A percentile compares a stretch with the other conserved stretches of the same genome.
phyloP scores from a whole-genome alignment of 2,113 vertebrate species.

The Junco hyemalis region DNA sequence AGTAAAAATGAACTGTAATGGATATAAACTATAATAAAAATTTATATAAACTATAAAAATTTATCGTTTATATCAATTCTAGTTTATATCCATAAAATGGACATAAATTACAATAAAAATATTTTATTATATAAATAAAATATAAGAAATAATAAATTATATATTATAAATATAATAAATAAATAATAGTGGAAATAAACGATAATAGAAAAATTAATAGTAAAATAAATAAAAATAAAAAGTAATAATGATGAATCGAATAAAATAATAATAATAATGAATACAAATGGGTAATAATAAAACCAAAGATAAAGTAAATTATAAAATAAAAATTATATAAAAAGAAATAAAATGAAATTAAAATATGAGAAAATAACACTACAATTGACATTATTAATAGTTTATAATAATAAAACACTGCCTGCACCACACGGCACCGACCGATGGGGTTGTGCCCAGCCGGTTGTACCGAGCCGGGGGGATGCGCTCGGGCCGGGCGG shows the following conservation, averaged over 20 bases:
- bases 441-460: too few species aligned
- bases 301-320: background rate
- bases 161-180: background rate
- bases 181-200: background rate
- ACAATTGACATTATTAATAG: background rate
- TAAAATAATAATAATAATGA: too few species aligned
- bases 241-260: background rate
- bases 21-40: too few species aligned
- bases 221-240: too few species aligned
- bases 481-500: too few species aligned
- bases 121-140: background rate
- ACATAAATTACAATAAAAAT: too few species aligned
- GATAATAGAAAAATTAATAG: background rate
- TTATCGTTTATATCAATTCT: too few species aligned
- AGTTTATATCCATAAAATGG: too few species aligned
- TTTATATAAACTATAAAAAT: too few species aligned
- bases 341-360: background rate
- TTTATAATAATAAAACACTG: background rate
- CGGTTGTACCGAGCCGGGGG: too few species aligned
- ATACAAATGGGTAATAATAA: background rate
- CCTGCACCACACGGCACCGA: background rate
- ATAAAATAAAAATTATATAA: background rate
- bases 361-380: background rate
- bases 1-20: rapidly evolving
- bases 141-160: too few species aligned